phyloP scores from a whole-genome alignment of 2,888 invertebrate genomes.

The Rotaria socialis region DNA sequence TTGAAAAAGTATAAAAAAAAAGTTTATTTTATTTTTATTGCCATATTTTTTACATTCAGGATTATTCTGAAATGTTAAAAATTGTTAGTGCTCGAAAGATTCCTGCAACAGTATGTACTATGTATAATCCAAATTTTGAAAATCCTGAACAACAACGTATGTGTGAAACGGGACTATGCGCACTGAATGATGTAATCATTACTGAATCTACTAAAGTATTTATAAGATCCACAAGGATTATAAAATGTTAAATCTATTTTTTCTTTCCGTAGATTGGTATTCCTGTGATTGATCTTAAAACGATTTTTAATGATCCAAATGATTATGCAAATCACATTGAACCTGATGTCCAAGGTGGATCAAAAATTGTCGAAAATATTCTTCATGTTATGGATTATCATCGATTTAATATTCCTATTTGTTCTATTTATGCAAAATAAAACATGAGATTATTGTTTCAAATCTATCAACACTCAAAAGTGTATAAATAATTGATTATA shows the following conservation, averaged over 20 bases:
- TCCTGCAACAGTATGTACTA: not conserved
- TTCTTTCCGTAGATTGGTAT: not conserved
- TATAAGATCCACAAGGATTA: not conserved
- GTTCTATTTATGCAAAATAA: not conserved
- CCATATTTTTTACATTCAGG: not conserved
- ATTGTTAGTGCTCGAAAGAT: not conserved
- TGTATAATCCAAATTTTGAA: not conserved
- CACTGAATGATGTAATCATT: not conserved
- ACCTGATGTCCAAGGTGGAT: not conserved
- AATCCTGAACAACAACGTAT: not conserved
- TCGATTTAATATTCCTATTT: not conserved
- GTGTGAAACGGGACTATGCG: not conserved
- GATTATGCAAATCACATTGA: not conserved
- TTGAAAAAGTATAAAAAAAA: not conserved
- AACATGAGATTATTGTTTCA: too few species aligned
- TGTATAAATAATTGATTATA: too few species aligned
- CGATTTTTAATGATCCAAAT: not conserved
- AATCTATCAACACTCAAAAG: too few species aligned
- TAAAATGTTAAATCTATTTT: not conserved
- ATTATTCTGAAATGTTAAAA: not conserved
- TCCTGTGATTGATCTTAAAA: not conserved
- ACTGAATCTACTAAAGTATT: not conserved
- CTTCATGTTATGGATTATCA: not conserved
- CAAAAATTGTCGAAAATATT: constrained; percentile 4
- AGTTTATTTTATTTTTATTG: too few species aligned